Percentiles rank a stretch among this genome's conserved stretches.
These are phyloP conservation scores for Malacoctenus gilli DNA, from an alignment of 2,797 vertebrate species.

Conservation along the genomic window DNA sequence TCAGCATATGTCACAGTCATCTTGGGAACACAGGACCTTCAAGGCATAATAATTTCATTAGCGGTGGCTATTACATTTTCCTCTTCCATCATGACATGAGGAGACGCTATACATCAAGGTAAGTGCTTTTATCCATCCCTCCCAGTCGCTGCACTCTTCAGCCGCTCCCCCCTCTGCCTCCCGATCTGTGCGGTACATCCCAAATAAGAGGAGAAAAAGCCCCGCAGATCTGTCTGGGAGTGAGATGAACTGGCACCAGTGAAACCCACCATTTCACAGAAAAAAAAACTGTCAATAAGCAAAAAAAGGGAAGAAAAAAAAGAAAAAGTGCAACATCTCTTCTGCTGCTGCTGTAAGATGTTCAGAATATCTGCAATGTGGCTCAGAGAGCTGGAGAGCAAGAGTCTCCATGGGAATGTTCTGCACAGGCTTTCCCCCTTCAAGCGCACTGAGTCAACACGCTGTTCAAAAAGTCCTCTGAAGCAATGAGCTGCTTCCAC, in stretches of 20 bases:
- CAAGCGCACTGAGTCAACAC: slow-evolving; percentile 65
- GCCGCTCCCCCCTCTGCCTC: slow-evolving; percentile 24
- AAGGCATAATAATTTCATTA: slow-evolving; percentile 74
- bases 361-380: slow-evolving; percentile 46
- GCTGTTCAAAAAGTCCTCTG: slow-evolving; percentile 35
- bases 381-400: slow-evolving; percentile 40
- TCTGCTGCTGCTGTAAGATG: slow-evolving; percentile 20
- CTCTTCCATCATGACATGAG: slow-evolving; percentile 62
- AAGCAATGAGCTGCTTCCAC: slow-evolving; percentile 38
- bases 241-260: slow-evolving; percentile 32
- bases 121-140: slow-evolving; percentile 72
- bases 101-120: slow-evolving; percentile 69
- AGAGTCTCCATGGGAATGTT: slow-evolving; percentile 46
- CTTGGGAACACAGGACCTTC: slow-evolving; percentile 52
- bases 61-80: slow-evolving; percentile 67
- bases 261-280: slow-evolving; percentile 36
- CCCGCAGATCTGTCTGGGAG: slow-evolving; percentile 46
- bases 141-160: slow-evolving; percentile 26
- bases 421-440: slow-evolving; percentile 49
- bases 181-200: slow-evolving; percentile 27
- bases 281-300: slow-evolving; percentile 54
- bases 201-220: slow-evolving; percentile 47
- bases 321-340: neutral
- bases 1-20: slow-evolving; percentile 60
- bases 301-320: slow-evolving; percentile 10